A percentile compares a stretch with the other conserved stretches of the same genome.
phyloP scores from a whole-genome alignment of 2,797 vertebrate species.

The Scolopax bukidnonensis region DNA sequence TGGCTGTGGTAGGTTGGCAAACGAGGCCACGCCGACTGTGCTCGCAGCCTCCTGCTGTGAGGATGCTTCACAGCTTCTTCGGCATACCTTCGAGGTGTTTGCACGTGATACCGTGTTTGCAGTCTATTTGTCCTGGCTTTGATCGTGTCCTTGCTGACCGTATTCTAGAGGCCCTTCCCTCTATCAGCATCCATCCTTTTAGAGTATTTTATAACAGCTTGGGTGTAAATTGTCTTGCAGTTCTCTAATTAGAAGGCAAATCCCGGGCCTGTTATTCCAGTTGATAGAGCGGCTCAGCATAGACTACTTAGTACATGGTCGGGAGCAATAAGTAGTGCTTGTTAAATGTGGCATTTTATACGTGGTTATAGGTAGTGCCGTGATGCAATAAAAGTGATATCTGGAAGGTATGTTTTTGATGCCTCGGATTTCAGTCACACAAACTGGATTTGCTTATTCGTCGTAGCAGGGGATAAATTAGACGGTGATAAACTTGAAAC shows the following conservation, averaged over 20 bases:
- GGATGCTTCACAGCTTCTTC: background rate
- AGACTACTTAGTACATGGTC: fast-evolving
- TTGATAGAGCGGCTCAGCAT: background rate
- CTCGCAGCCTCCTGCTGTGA: conserved; percentile 30
- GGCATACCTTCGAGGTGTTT: conserved; percentile 29
- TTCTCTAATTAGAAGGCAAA: conserved; percentile 7
- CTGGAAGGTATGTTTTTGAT: background rate
- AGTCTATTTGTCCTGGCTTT: conserved; percentile 50
- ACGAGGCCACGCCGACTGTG: background rate
- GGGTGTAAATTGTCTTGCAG: background rate
- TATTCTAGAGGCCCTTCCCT: background rate
- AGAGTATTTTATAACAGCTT: background rate
- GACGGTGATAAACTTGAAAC: background rate
- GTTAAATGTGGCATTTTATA: background rate
- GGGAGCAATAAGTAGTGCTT: background rate
- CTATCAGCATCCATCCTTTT: background rate
- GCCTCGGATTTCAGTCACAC: background rate
- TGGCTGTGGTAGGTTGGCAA: conserved; percentile 27
- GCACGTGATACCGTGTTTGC: background rate
- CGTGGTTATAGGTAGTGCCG: background rate
- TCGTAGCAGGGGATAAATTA: background rate
- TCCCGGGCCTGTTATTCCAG: background rate
- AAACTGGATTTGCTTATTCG: background rate
- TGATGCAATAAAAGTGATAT: background rate
- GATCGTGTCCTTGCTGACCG: conserved; percentile 23